These are phyloP conservation scores for Sebastiscus albofasciatus DNA, from an alignment of 2,797 vertebrate species.

Conservation along the genomic window DNA sequence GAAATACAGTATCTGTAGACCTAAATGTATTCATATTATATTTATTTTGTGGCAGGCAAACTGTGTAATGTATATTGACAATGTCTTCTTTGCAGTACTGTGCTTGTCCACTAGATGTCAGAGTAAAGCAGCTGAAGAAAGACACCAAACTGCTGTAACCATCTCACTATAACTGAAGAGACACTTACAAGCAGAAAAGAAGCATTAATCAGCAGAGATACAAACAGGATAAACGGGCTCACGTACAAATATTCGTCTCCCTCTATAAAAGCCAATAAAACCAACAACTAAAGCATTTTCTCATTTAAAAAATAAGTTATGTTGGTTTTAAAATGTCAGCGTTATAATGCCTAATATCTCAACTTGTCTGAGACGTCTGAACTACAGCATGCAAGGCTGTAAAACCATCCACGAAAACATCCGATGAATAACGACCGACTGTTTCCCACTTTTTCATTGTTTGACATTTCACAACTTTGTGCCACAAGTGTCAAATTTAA, in stretches of 20 bases:
- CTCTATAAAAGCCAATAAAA: neutral
- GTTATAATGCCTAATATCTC: neutral
- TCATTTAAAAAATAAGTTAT: neutral
- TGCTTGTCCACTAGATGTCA: constrained; percentile 59
- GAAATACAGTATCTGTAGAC: too few species aligned
- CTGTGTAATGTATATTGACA: too few species aligned
- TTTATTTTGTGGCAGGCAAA: neutral
- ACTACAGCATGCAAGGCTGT: neutral
- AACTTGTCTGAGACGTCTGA: neutral
- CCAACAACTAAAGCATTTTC: neutral
- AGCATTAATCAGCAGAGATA: neutral
- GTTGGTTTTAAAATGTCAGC: neutral
- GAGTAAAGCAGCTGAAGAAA: neutral
- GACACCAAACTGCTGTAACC: neutral
- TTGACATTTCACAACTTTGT: constrained; percentile 17
- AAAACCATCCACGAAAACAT: neutral
- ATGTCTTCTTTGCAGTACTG: neutral
- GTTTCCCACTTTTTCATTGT: neutral
- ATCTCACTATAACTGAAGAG: neutral
- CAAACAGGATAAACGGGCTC: neutral
- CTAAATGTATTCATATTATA: too few species aligned
- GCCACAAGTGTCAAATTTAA: constrained; percentile 12
- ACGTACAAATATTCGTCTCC: neutral
- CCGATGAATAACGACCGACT: rapidly evolving
- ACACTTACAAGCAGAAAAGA: neutral